Conservation (phyloP, 1,140 invertebrate genomes). For the Cotesia typhae region DNA sequence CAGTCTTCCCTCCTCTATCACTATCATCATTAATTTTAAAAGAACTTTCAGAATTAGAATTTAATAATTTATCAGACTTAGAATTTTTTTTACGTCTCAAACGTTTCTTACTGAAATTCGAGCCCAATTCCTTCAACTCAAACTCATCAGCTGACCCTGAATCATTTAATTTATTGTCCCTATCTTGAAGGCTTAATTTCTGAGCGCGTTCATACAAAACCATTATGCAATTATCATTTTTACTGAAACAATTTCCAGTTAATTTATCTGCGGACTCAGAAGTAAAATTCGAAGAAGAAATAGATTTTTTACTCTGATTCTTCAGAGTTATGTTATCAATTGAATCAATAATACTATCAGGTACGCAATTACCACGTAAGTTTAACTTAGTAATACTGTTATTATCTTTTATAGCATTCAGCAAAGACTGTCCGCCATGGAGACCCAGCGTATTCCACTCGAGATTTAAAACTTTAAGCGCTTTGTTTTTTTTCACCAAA, state of each 20-base stretch:
- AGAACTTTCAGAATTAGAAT: neutral
- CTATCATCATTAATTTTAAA: conserved; percentile 6
- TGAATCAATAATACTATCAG: conserved; percentile 53
- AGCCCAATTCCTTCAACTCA: too few relatives aligned
- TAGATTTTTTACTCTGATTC: conserved; percentile 47
- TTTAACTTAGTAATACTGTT: conserved; percentile 50
- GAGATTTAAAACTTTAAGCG: conserved; percentile 54
- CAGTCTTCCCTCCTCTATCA: neutral
- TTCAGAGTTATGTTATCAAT: conserved; percentile 49
- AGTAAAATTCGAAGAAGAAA: conserved; percentile 32
- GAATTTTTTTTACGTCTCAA: neutral
- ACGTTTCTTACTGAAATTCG: too few relatives aligned
- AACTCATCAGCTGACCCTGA: too few relatives aligned
- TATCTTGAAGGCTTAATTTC: neutral
- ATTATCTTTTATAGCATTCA: conserved; percentile 55
- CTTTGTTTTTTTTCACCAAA: conserved; percentile 54
- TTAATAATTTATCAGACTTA: neutral
- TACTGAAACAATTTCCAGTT: neutral
- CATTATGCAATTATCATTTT: neutral
- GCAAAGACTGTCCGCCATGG: conserved; percentile 55
- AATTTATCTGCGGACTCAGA: neutral
- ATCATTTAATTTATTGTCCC: too few relatives aligned
- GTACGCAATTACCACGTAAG: conserved; percentile 61
- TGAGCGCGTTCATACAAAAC: neutral
- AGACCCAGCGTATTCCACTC: conserved; percentile 62